A percentile compares a stretch with the other conserved stretches of the same genome.
phyloP scores from a whole-genome alignment of 2,113 vertebrate genomes.

The Daboia siamensis region DNA sequence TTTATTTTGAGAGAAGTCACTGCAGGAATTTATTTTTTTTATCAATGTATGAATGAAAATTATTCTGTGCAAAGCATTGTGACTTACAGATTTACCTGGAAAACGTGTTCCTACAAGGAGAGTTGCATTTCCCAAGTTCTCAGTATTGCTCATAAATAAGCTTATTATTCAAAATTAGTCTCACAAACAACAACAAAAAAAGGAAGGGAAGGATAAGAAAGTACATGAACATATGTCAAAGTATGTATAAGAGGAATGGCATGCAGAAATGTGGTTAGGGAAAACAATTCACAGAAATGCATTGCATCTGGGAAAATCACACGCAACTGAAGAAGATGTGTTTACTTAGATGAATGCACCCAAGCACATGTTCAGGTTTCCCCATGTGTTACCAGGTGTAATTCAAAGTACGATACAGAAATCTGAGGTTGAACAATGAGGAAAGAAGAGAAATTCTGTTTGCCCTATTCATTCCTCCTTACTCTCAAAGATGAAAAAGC shows the following conservation, averaged over 20 bases:
- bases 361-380: neutral
- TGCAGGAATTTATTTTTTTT: neutral
- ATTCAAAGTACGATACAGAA: neutral
- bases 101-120: neutral
- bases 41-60: neutral
- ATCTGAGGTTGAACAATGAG: neutral
- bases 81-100: neutral
- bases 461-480: neutral
- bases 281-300: neutral
- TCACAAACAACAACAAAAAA: neutral
- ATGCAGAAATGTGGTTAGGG: neutral
- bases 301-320: neutral
- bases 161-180: neutral
- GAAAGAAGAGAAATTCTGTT: neutral
- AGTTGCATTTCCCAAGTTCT: neutral
- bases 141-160: neutral
- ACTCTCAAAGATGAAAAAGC: neutral
- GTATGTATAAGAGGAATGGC: neutral
- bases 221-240: neutral
- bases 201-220: neutral
- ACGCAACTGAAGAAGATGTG: neutral
- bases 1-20: neutral
- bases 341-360: neutral
- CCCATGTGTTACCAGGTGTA: neutral
- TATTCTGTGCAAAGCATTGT: neutral